A percentile compares a stretch with the other conserved stretches of the same genome.
These are phyloP conservation scores for Isaurus tuberculatus DNA, from an alignment of 92 coral and sea anemone species.

Conservation along the genomic window DNA sequence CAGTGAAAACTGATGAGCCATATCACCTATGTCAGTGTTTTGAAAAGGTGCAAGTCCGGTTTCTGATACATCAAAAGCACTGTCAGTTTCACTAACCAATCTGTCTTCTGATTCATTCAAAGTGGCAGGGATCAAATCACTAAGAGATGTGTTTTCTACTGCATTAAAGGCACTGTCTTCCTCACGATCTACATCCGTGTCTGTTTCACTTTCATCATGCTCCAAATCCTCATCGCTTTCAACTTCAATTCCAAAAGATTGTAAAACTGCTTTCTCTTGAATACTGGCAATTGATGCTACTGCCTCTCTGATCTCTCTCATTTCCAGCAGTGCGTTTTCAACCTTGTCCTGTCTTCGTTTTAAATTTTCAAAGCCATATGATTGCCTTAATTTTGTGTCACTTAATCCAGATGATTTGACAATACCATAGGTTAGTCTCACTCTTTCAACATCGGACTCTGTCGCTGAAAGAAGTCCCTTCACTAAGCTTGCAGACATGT, in stretches of 20 bases:
- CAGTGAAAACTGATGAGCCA: conserved; percentile 49
- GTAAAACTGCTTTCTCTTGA: conserved; percentile 40
- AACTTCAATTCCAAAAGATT: conserved; percentile 46
- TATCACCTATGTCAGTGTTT: background rate
- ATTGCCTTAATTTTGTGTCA: conserved; percentile 48
- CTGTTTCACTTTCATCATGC: conserved; percentile 41
- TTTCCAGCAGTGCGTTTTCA: conserved; percentile 33
- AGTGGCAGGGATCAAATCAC: background rate
- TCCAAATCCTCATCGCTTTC: conserved; percentile 38
- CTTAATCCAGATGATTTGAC: conserved; percentile 48
- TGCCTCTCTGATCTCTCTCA: conserved; percentile 48
- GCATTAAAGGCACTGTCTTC: background rate
- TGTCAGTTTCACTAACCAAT: no score
- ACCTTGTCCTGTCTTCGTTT: conserved; percentile 12
- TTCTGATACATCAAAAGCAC: no score
- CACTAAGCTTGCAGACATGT: background rate
- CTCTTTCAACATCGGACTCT: conserved; percentile 60
- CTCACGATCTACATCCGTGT: conserved; percentile 15
- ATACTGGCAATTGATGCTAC: conserved; percentile 41
- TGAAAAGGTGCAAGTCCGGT: no score
- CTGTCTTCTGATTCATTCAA: background rate
- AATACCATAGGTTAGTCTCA: conserved; percentile 58
- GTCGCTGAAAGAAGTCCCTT: conserved; percentile 50
- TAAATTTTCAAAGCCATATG: conserved; percentile 46
- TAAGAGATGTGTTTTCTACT: background rate